Evolutionary conservation across 2,113 vertebrate species (phyloP).

Genomic region (Pteruthius melanotis): DNA sequence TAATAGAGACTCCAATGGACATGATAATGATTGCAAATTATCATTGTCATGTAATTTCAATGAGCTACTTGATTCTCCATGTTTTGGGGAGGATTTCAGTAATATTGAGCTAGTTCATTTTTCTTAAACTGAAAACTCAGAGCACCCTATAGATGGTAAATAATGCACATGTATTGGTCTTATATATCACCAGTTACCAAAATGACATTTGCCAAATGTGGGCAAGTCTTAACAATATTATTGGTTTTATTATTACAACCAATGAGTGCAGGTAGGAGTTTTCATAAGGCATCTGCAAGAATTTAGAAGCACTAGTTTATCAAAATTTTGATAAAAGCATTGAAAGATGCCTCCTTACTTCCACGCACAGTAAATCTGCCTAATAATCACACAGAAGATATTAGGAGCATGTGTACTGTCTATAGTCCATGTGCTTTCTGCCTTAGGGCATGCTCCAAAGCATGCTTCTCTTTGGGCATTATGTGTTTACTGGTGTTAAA

Average conservation of each 20-base stretch:
- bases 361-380: neutral
- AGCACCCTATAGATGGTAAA: neutral
- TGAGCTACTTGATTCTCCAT: neutral
- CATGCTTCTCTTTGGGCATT: neutral
- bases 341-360: neutral
- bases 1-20: neutral
- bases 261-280: neutral
- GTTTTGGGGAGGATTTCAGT: neutral
- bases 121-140: neutral
- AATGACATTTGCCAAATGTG: neutral
- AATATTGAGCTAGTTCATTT: neutral
- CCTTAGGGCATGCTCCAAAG: neutral
- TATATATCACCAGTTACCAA: neutral
- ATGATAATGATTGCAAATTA: neutral
- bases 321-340: neutral
- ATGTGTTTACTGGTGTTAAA: neutral
- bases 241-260: neutral
- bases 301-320: neutral
- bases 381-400: neutral
- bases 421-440: neutral
- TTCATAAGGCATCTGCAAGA: neutral
- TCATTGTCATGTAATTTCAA: neutral
- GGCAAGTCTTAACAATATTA: neutral
- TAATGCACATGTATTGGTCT: neutral
- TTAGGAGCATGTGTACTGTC: neutral